These are phyloP conservation scores for Porites divaricata DNA, from an alignment of 92 coral and sea anemone species.

Conservation along the genomic window DNA sequence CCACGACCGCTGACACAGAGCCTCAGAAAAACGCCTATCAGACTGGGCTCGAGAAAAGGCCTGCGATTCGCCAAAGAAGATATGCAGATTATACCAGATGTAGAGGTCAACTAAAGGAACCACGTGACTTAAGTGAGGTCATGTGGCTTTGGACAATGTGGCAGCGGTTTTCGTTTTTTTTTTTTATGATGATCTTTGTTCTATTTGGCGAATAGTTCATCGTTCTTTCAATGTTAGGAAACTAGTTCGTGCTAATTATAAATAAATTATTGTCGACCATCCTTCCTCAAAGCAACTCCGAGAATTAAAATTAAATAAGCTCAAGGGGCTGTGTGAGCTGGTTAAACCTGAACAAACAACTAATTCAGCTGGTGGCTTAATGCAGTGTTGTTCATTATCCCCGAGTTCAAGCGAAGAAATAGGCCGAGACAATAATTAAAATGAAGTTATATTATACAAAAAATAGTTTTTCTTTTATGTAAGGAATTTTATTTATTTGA, in stretches of 20 bases:
- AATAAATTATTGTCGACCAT: too few relatives aligned
- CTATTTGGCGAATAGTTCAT: too few relatives aligned
- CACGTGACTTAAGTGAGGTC: neutral
- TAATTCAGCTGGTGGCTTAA: neutral
- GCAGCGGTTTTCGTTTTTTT: neutral
- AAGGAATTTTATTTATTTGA: neutral
- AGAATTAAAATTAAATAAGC: too few relatives aligned
- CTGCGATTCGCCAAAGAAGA: slow-evolving; percentile 48
- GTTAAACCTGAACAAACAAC: neutral
- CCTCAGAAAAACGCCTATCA: slow-evolving; percentile 55
- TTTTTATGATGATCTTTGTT: neutral
- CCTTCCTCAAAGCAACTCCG: too few relatives aligned
- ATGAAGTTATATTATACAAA: neutral
- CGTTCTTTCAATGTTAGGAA: too few relatives aligned
- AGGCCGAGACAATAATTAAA: neutral
- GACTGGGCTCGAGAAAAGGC: slow-evolving; percentile 47
- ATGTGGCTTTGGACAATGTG: neutral
- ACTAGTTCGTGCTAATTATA: neutral
- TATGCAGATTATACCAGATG: slow-evolving; percentile 77
- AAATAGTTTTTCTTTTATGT: neutral
- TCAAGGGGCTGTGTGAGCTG: too few relatives aligned
- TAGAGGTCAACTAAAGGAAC: slow-evolving; percentile 71
- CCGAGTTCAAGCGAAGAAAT: neutral
- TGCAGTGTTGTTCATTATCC: neutral
- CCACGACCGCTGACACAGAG: slow-evolving; percentile 58